Base-by-base conservation (phyloP, 2,113 vertebrate species). In the Oceanodroma tethys region DNA sequence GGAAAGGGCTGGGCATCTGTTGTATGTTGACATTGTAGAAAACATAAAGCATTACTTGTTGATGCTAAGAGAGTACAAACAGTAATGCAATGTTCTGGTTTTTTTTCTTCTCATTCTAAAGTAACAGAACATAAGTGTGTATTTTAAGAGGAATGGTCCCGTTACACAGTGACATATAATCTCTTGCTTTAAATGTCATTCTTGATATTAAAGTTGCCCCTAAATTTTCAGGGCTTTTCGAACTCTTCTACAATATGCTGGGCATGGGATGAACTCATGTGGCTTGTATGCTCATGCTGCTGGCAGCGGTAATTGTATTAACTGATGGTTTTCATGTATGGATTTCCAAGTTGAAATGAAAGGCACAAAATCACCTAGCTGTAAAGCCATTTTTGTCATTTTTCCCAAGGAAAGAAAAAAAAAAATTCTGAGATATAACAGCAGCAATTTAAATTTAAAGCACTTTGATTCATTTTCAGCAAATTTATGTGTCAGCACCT, bases 11-110 rank as follows among this genome's bases (percentile, higher is more conserved):
- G 78, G 93, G 70, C 91, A 89, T 94, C 89, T 91, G 91, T 90
- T 95, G 26, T 76, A 14, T 93, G 86, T 93, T 95, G 89, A 82
- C 86, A 76, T 7, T 95, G 84, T 36, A 73, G 48, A 75, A 89
- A 96, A 93, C 65, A 93, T 60, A 91, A 92, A 94, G 63, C 62
- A 82, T 90, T 50, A 75, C 81, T 94, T 76, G 60, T 86, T 94
- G 76, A 68, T 53, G 70, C 9, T 68, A 65, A 65, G 53, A 59
- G 36, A 75, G 56, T 80, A 42, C 40, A 52, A 94, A 93, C 30
- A 91, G 48, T 55, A 91, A 95, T 65, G 25, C 11, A 67, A 11
- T 68, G 22, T 82, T 93, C 65, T 95, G 70, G 25, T 42, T 48
- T 75, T 67, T 88, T 63, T 71, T 30, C 25, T 58, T 71, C 68